Evolutionary conservation across 2,888 invertebrate species (phyloP).

Genomic region (Tholera decimalis): DNA sequence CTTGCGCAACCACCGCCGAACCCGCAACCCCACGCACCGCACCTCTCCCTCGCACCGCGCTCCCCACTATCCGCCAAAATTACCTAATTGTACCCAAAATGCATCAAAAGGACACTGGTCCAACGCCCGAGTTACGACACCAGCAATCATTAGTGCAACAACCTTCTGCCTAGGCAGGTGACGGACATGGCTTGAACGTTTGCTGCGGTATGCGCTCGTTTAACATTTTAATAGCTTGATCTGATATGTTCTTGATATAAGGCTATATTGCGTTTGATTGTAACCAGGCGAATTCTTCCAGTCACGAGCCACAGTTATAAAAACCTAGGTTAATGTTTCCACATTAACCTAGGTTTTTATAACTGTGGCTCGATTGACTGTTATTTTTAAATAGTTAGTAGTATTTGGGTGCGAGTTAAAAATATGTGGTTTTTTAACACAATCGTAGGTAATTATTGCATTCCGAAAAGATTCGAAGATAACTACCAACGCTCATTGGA

Average conservation of each 20-base stretch:
- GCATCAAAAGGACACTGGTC: slow-evolving; percentile 88
- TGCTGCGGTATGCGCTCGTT: slow-evolving; percentile 71
- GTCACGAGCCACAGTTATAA: slow-evolving; percentile 50
- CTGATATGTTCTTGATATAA: slow-evolving; percentile 60
- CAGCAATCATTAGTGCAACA: slow-evolving; percentile 85
- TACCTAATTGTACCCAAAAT: slow-evolving; percentile 89
- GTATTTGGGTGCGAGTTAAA: slow-evolving; percentile 17
- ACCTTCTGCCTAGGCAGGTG: slow-evolving; percentile 82
- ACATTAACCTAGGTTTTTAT: no score
- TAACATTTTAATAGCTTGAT: slow-evolving; percentile 79
- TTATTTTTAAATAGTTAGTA: slow-evolving; percentile 18
- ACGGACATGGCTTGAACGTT: slow-evolving; percentile 74
- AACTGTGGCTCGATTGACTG: slow-evolving; percentile 34
- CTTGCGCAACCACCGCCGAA: slow-evolving; percentile 88
- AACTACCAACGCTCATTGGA: slow-evolving; percentile 10
- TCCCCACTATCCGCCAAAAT: slow-evolving; percentile 81
- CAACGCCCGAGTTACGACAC: slow-evolving; percentile 85
- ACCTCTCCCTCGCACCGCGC: slow-evolving; percentile 76
- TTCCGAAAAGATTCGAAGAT: slow-evolving; percentile 28
- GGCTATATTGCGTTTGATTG: slow-evolving; percentile 50
- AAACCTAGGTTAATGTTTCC: slow-evolving; percentile 65
- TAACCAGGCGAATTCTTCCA: slow-evolving; percentile 26
- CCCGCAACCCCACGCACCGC: slow-evolving; percentile 88
- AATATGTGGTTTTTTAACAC: slow-evolving; percentile 17
- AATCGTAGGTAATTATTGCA: slow-evolving; percentile 25